Evolutionary conservation across 2,888 invertebrate species (phyloP), one percentile per base, ranked within the genome.

Genomic region (Teleiodes luculella): DNA sequence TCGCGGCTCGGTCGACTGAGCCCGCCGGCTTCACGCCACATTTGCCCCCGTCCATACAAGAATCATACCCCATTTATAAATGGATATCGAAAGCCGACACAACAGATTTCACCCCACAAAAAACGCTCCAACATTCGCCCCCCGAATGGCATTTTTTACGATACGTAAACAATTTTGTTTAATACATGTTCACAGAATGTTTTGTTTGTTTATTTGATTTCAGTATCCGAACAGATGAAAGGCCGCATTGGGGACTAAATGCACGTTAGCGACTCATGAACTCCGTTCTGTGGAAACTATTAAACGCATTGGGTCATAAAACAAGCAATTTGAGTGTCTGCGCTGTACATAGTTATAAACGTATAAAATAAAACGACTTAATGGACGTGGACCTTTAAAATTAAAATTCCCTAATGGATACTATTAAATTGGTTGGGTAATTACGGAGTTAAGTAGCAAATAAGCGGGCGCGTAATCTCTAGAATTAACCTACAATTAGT

Each of bases 31-130:
- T 84, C 82, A 85, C 85, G 81, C 70, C 80, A 85, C 86, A 84
- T 87, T 87, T 80, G 74, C 76, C 75, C 67, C 72, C 67, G 74
- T 73, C 80, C 79, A 77, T 80, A 74, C 78, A 71, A 70, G 78
- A 78, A 81, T 83, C 83, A 83, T 80, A 79, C 79, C 73, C 74
- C 77, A 77, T 83, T 82, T 84, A 82, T 83, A 84, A 85, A 84
- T 83, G 84, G 80, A 82, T 80, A 78, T 71, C 74, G 70, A 67
- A 76, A 68, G 74, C 74, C 70, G 75, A 70, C 68, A 75, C 73
- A 76, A 76, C 72, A 77, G 76, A 80, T 82, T 82, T 82, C 70
- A 41, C 72, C 72, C 50, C 43, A 43, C 43, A 43, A 43, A 43
- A 43, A 43, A 43, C n/a, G 35, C 13, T 28, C 28, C 39, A 20